Evolutionary conservation across 2,888 invertebrate genomes (phyloP), one percentile per base, ranked within the genome.

Genomic region (Helleia helle): DNA sequence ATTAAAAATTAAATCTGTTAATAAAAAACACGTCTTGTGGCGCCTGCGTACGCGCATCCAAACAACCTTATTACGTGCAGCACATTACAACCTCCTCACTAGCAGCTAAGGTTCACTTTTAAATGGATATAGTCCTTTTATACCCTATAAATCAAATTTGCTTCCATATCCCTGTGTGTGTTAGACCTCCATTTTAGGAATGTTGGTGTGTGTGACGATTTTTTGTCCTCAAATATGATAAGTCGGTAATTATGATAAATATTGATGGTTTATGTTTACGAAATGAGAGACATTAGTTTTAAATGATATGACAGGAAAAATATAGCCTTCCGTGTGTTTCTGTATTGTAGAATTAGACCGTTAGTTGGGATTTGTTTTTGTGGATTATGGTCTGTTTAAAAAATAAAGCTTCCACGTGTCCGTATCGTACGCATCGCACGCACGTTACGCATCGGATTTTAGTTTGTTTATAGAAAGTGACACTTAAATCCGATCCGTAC

Each of bases 141-240:
- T 36, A 38, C 14, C 50, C 56, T 58, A 79, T 81, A 80, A 80
- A 81, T 81, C 81, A 83, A 80, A 74, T 75, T 70, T 66, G 68
- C 68, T 61, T 62, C 62, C 56, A 62, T 62, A 61, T 62, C 66
- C 65, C 14, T 31, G 25, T 40, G 15, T 31, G 24, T 12, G 31
- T 31, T 9, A 11, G 15, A 25, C 24, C 14, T 24, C 24, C 11
- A 15, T 29, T 13, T 29, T 7, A 24, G 24, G 22, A 27, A 31
- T 25, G 39, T 9, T 1, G 15, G 22, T 37, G 14, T 14, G 26
- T 17, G 74, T 77, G 74, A 77, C 74, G 79, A 4, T 22, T 34
- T 30, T 34, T 34, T 34, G 34, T 22, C 3, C 7, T 17, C 22
- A 34, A 30, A 34, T 34, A 34, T 34, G n/a, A n/a, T 14, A 22